Conservation (phyloP, 1,140 invertebrate species). For the Hesperophylax magnus region DNA sequence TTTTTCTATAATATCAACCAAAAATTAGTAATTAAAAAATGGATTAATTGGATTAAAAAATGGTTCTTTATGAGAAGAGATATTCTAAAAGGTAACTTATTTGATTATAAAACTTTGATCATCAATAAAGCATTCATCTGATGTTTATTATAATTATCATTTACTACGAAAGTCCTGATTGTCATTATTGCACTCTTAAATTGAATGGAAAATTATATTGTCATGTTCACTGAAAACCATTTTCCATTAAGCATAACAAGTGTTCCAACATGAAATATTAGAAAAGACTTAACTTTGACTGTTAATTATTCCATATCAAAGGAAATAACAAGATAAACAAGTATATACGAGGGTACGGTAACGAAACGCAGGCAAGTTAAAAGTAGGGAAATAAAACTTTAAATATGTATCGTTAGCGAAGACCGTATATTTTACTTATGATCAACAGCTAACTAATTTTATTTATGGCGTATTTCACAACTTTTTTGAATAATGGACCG, state of each 20-base stretch:
- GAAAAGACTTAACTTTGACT: slow-evolving; percentile 43
- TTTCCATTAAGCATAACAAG: not conserved
- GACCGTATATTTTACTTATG: slow-evolving; percentile 55
- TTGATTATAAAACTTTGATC: too few species aligned
- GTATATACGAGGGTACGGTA: slow-evolving; percentile 23
- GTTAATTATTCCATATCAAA: slow-evolving; percentile 56
- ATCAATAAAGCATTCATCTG: too few species aligned
- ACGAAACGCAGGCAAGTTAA: slow-evolving; percentile 45
- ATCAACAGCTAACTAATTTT: slow-evolving; percentile 56
- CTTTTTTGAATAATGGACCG: slow-evolving; percentile 53
- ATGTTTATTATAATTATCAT: too few species aligned
- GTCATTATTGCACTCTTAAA: too few species aligned
- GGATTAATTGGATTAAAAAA: too few species aligned
- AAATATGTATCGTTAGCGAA: slow-evolving; percentile 52
- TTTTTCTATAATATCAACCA: too few species aligned
- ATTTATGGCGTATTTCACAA: slow-evolving; percentile 53
- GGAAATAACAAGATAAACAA: slow-evolving; percentile 53
- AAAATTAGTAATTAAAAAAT: too few species aligned
- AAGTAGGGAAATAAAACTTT: slow-evolving; percentile 56
- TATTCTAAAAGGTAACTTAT: too few species aligned
- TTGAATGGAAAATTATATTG: too few species aligned
- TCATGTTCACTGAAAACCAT: too few species aligned
- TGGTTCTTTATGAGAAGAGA: too few species aligned
- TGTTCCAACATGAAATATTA: not conserved
- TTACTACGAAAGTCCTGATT: too few species aligned